These are phyloP conservation scores for Polymixis flavicincta DNA, from an alignment of 2,888 invertebrate species.

Conservation along the genomic window DNA sequence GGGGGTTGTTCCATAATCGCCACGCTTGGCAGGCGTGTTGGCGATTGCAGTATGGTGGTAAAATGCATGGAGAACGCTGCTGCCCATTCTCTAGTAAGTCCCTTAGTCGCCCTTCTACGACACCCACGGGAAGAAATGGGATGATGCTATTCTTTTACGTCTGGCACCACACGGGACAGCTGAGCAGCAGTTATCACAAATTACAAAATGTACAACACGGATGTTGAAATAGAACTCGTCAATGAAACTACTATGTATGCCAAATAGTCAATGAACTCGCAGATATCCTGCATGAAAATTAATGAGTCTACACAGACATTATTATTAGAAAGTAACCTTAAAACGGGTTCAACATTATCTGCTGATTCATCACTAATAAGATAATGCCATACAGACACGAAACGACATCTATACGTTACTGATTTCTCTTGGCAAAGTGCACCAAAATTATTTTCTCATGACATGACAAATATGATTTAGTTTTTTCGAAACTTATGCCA, in stretches of 20 bases:
- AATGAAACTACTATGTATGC: not conserved
- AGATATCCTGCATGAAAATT: conserved; percentile 21
- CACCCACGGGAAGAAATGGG: too few relatives aligned
- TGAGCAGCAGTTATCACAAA: too few relatives aligned
- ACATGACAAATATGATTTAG: too few relatives aligned
- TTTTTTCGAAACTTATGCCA: not conserved
- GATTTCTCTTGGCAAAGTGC: conserved; percentile 50
- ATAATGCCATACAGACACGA: conserved; percentile 48
- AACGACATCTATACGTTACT: conserved; percentile 31
- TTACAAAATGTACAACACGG: not conserved
- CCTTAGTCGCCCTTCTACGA: too few relatives aligned
- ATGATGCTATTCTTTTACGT: too few relatives aligned
- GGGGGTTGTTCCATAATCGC: too few relatives aligned
- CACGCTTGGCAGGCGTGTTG: too few relatives aligned
- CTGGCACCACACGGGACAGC: too few relatives aligned
- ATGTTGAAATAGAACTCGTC: not conserved
- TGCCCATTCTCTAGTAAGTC: too few relatives aligned
- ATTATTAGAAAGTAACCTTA: conserved; percentile 63
- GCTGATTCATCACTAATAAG: conserved; percentile 63
- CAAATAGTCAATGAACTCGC: conserved; percentile 1
- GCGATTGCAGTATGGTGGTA: too few relatives aligned
- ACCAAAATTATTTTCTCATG: conserved; percentile 29
- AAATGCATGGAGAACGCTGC: too few relatives aligned
- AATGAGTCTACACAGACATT: conserved; percentile 27
- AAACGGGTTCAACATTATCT: conserved; percentile 45